Percentiles rank a stretch among this genome's conserved stretches.
Conservation (phyloP, 2,797 vertebrate genomes). For the Hemibagrus guttatus region DNA sequence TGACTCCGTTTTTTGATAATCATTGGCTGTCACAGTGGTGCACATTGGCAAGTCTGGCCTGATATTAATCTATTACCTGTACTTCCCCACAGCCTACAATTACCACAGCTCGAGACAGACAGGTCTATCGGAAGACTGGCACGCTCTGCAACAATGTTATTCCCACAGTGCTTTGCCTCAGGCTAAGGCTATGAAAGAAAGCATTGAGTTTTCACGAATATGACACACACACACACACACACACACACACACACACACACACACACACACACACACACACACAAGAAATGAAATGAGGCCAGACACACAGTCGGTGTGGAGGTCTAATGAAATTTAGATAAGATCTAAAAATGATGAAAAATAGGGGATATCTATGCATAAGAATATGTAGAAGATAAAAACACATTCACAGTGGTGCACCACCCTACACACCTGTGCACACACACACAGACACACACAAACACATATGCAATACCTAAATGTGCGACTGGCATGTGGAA, state of each 20-base stretch:
- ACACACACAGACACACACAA: not conserved
- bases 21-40: conserved; percentile 72
- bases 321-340: conserved; percentile 35
- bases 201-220: conserved; percentile 52
- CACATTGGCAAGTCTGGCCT: conserved; percentile 66
- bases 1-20: conserved; percentile 73
- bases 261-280: conserved; percentile 30
- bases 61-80: conserved; percentile 81
- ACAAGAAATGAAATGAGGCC: conserved; percentile 40
- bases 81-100: conserved; percentile 66
- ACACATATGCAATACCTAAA: not conserved
- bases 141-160: conserved; percentile 50
- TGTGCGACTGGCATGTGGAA: conserved; percentile 34
- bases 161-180: conserved; percentile 43
- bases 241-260: conserved; percentile 31
- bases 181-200: conserved; percentile 53
- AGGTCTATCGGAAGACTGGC: conserved; percentile 47
- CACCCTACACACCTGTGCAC: not conserved
- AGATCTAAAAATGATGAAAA: conserved; percentile 31
- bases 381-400: conserved; percentile 7
- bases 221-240: conserved; percentile 32
- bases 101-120: conserved; percentile 53
- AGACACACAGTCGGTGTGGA: not conserved
- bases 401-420: too few relatives aligned
- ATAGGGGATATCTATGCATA: not conserved